Base-by-base conservation (phyloP, 2,888 invertebrate species). In the Cetonia aurata region DNA sequence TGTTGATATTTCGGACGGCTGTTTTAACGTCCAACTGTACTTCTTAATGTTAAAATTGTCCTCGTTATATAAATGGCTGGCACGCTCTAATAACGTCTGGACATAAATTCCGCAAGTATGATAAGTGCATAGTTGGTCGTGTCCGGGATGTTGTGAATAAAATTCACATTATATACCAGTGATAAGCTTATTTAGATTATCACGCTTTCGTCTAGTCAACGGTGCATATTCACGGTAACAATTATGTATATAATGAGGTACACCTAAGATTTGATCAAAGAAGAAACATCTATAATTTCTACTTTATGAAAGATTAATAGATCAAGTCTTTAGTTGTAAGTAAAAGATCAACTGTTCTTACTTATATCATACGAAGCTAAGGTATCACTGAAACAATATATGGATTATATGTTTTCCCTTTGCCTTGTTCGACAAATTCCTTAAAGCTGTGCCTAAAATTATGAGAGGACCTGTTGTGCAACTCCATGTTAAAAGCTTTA, bases 141-240 rank as follows among this genome's bases (percentile, higher is more conserved):
- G 82, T 83, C 83, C 83, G 82, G 83, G 83, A 83, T 83, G 83
- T 83, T 71, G 78, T 79, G 80, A 82, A 83, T 82, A 80, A 82
- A 81, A 80, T 80, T 80, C 78, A 76, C 75, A 75, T 77, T 76
- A 76, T 57, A 66, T 60, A 41, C 41, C 52, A 62, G 67, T 67
- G 71, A 71, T 71, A 71, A 71, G 67, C 57, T 53, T 67, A 67
- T 67, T 71, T 66, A 71, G 71, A 71, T 71, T 71, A 67, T 57
- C 69, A 69, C 52, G 46, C 46, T 46, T 46, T 60, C 19, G 60
- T 48, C 60, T 46, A 31, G n/a, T 37, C 33, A 37, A 37, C 55
- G 55, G 15, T 33, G n/a, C 6, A 25, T 10, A 17, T 52, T 37
- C 55, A 37, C 37, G 15, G 33, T 33, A 19, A 52, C 12, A 52